Evolutionary conservation across 2,113 vertebrate species (phyloP).

Genomic region (Coptodon rendalli): DNA sequence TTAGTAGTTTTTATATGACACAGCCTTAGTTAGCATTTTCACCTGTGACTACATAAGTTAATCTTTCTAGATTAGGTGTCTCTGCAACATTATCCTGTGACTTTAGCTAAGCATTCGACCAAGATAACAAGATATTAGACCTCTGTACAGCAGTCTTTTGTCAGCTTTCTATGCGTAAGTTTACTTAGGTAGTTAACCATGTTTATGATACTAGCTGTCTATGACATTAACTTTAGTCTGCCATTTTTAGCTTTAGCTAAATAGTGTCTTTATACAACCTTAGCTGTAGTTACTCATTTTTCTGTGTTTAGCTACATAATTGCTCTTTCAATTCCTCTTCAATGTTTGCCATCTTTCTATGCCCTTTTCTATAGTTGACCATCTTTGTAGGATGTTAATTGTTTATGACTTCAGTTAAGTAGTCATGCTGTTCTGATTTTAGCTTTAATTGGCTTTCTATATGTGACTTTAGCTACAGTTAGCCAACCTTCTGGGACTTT

Average conservation of each 20-base stretch:
- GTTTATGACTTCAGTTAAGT: neutral
- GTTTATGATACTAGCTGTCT: neutral
- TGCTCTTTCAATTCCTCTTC: neutral
- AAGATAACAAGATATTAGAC: neutral
- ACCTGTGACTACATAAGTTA: neutral
- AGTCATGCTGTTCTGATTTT: neutral
- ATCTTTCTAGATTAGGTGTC: neutral
- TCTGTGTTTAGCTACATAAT: neutral
- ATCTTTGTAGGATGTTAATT: neutral
- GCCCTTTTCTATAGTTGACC: neutral
- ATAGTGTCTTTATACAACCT: neutral
- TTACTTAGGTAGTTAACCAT: neutral
- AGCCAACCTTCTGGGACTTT: neutral
- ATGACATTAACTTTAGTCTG: neutral
- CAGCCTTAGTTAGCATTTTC: neutral
- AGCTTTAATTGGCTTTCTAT: neutral
- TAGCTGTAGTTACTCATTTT: neutral
- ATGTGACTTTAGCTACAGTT: neutral
- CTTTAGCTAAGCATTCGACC: neutral
- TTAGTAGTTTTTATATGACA: neutral
- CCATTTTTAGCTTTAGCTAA: neutral
- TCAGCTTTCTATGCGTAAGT: neutral
- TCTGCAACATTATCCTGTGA: neutral
- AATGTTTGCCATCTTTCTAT: neutral
- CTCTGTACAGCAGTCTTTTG: neutral